Percentiles rank a stretch among this genome's conserved stretches.
These are phyloP conservation scores for Clarias gariepinus DNA, from an alignment of 2,113 vertebrate species.

Conservation along the genomic window DNA sequence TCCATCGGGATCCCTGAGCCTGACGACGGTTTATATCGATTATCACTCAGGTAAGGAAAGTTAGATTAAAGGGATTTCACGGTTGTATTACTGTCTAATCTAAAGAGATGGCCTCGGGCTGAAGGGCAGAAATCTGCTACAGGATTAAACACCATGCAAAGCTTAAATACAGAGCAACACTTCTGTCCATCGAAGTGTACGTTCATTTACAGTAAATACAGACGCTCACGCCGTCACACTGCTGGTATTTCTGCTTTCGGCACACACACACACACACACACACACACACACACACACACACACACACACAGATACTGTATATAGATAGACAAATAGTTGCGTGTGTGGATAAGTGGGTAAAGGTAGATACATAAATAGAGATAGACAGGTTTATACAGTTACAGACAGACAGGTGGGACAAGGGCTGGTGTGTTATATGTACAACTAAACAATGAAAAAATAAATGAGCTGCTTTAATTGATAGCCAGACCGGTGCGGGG, in stretches of 20 bases:
- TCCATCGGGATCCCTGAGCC: neutral
- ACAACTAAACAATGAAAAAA: neutral
- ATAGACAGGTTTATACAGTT: too few relatives aligned
- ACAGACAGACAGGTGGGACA: too few relatives aligned
- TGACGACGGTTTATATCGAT: neutral
- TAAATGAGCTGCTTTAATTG: neutral
- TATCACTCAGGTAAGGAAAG: neutral
- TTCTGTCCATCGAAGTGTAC: neutral
- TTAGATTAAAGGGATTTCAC: neutral
- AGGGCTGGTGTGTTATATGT: too few relatives aligned
- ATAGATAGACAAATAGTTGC: too few relatives aligned
- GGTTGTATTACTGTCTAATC: constrained; percentile 3
- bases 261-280: neutral
- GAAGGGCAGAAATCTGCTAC: neutral
- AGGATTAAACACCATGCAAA: neutral
- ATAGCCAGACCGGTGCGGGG: neutral
- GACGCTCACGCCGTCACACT: neutral
- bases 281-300: too few relatives aligned
- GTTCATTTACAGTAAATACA: neutral
- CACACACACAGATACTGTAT: too few relatives aligned
- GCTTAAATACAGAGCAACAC: neutral
- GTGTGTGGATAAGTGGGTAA: too few relatives aligned
- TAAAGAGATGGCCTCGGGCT: neutral
- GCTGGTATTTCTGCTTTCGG: neutral
- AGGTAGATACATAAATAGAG: too few relatives aligned